Conservation (phyloP, 2,113 vertebrate genomes). For the Neodontobutis hainanensis region DNA sequence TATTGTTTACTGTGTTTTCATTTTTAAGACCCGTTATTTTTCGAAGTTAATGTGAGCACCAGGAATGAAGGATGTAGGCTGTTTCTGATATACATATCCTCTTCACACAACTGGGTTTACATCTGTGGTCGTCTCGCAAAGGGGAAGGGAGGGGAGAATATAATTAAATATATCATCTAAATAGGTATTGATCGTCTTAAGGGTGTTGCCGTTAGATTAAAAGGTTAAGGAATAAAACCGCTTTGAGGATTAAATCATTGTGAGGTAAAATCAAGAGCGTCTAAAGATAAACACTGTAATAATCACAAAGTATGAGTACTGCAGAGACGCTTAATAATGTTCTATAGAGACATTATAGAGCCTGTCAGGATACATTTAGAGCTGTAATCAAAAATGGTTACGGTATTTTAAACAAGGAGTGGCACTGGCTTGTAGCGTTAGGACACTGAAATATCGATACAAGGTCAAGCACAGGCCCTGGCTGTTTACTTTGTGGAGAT, state of each 20-base stretch:
- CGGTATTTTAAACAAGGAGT: background rate
- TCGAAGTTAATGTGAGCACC: too few species aligned
- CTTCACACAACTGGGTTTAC: background rate
- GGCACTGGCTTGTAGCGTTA: background rate
- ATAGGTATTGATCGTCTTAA: conserved; percentile 74
- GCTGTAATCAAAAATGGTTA: background rate
- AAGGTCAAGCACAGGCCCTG: conserved; percentile 24
- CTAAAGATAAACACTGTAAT: conserved; percentile 56
- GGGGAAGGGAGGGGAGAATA: conserved; percentile 36
- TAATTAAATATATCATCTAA: conserved; percentile 73
- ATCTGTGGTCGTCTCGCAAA: conserved; percentile 12
- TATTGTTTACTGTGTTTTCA: too few species aligned
- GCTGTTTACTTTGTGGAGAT: conserved; percentile 18
- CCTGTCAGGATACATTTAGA: conserved; percentile 12
- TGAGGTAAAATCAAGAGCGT: conserved; percentile 64
- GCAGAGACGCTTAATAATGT: conserved; percentile 23
- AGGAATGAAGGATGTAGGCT: too few species aligned
- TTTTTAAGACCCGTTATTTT: too few species aligned
- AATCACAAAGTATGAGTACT: conserved; percentile 53
- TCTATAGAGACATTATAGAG: conserved; percentile 33
- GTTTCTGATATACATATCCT: too few species aligned
- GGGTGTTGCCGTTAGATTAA: conserved; percentile 70
- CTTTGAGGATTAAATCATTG: conserved; percentile 73
- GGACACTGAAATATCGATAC: background rate
- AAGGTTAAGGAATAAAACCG: conserved; percentile 72